phyloP scores from a whole-genome alignment of 2,888 invertebrate species.

The Latheticus oryzae region DNA sequence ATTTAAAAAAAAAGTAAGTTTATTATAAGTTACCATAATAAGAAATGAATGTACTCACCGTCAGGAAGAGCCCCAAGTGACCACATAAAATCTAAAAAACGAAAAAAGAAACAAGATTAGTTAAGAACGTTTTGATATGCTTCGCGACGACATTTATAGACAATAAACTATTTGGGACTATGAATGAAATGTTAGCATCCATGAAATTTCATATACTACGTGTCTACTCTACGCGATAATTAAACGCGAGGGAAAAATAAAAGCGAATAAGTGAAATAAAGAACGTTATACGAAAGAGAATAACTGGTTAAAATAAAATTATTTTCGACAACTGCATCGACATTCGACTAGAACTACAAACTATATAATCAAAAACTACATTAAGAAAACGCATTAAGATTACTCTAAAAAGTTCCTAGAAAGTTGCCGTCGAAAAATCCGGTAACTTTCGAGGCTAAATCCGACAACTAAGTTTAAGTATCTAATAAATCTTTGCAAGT shows the following conservation, averaged over 20 bases:
- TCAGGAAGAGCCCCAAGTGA: constrained; percentile 97
- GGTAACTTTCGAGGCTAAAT: constrained; percentile 24
- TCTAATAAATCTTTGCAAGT: constrained; percentile 33
- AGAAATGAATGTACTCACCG: constrained; percentile 76
- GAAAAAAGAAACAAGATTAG: constrained; percentile 60
- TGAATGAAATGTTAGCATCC: constrained; percentile 61
- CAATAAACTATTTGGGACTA: constrained; percentile 47
- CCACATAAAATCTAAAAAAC: constrained; percentile 97
- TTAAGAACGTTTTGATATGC: constrained; percentile 43
- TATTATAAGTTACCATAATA: constrained; percentile 7
- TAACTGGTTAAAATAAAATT: constrained; percentile 39
- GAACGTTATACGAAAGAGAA: constrained; percentile 45
- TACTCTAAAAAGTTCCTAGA: constrained; percentile 28
- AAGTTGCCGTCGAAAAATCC: constrained; percentile 20
- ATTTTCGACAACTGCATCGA: constrained; percentile 53
- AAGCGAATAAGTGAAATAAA: constrained; percentile 32
- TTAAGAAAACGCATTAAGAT: constrained; percentile 32
- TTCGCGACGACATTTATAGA: constrained; percentile 48
- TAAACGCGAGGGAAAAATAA: constrained; percentile 32
- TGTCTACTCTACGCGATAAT: constrained; percentile 56
- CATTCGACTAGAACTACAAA: constrained; percentile 55
- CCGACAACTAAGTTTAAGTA: constrained; percentile 22
- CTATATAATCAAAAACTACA: constrained; percentile 17
- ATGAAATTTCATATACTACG: constrained; percentile 66
- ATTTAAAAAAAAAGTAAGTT: constrained; percentile 2